Evolutionary conservation across 1,140 invertebrate species (phyloP).

Genomic region (Pseudomyrmex gracilis): DNA sequence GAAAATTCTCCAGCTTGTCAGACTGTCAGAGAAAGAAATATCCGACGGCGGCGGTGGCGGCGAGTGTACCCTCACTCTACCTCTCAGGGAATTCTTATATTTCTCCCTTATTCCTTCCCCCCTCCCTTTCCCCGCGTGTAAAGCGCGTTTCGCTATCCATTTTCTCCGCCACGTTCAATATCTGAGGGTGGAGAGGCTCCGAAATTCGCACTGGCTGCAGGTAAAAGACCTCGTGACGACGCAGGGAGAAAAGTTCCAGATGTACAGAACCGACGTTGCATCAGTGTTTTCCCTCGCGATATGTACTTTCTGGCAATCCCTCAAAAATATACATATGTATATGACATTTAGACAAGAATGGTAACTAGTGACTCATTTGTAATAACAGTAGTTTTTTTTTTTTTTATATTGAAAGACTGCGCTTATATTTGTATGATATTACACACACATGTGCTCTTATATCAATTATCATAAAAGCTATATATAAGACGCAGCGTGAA

Average conservation of each 20-base stretch:
- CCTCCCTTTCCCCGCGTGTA: background rate
- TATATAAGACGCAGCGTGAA: too few relatives aligned
- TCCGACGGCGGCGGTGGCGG: constrained; percentile 6
- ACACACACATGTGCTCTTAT: too few relatives aligned
- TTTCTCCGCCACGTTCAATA: constrained; percentile 52
- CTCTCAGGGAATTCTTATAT: constrained; percentile 60
- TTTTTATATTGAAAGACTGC: too few relatives aligned
- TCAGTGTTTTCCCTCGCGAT: constrained; percentile 45
- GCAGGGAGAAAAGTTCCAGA: constrained; percentile 30
- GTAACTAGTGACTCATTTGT: too few relatives aligned
- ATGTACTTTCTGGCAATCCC: background rate
- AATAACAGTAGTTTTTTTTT: too few relatives aligned
- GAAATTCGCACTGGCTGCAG: constrained; percentile 37
- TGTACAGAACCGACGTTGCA: background rate
- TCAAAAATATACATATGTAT: constrained; percentile 32
- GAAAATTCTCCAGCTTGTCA: constrained; percentile 38
- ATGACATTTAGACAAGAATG: background rate
- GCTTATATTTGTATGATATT: too few relatives aligned
- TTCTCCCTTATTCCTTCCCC: background rate
- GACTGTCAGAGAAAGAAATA: constrained; percentile 44
- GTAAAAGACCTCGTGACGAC: background rate
- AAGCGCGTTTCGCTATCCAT: constrained; percentile 52
- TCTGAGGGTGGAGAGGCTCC: background rate
- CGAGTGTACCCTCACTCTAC: constrained; percentile 6
- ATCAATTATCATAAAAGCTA: too few relatives aligned